Evolutionary conservation across 2,888 invertebrate species (phyloP), one percentile per base, ranked within the genome.

Genomic region (Penaeus monodon): DNA sequence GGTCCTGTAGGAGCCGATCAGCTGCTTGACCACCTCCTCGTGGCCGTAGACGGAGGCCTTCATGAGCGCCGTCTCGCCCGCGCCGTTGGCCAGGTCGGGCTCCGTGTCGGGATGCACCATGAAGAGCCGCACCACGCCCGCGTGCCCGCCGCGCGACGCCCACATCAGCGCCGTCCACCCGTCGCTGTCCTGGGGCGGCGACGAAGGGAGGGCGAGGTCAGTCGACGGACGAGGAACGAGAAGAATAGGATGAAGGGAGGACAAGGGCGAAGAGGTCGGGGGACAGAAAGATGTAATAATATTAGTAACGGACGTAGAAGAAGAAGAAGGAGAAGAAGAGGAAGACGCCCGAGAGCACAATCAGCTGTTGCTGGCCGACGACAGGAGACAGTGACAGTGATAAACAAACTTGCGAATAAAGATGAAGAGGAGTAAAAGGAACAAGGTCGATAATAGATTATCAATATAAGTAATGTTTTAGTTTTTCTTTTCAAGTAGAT

Each of bases 61-160:
- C 90, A 90, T 90, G 80, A 90, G 88, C 10, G 88, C 85, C 4
- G 90, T 90, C 74, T 90, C 90, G 8, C 90, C 90, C 7, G 86
- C 81, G 44, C 85, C 80, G 70, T 90, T 90, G 65, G 81, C 38
- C 14, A 90, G 88, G 86, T 90, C 88, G 49, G 90, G 90, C 27
- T 90, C 90, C 1, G 88, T 88, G 83, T 90, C 88, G 1, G 88
- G 90, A 73, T 90, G 90, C 2, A 88, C 90, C 81, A 90, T 84
- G 78, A 90, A 90, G n/a, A 90, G 85, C n/a, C 90, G 73, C 49
- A 90, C 88, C 64, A 90, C 88, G 27, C 87, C 88, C 38, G 79
- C 83, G 81, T 90, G 88, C 8, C 90, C 90, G 10, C 88, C 90
- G 38, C 85, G 79, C 2, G 90, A 33, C 24, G 88, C 87, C 90